Conservation (phyloP, 2,113 vertebrate species). For the Pteronura brasiliensis region DNA sequence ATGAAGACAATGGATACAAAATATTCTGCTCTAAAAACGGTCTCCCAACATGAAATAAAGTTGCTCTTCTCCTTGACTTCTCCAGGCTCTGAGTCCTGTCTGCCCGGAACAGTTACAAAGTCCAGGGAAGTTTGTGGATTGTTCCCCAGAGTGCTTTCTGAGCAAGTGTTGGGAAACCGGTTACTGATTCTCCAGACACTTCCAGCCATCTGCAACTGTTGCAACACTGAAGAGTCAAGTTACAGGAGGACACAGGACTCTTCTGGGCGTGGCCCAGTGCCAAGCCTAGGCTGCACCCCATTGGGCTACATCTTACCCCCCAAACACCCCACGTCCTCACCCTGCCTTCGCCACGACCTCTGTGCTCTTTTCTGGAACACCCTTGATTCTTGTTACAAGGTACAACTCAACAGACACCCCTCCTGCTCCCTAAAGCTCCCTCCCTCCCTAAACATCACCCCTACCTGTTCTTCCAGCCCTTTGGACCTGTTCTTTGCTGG, state of each 20-base stretch:
- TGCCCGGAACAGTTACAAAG: accelerated
- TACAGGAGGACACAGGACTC: not conserved
- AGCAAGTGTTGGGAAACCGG: too few species aligned
- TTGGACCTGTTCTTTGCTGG: not conserved
- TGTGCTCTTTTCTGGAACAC: accelerated
- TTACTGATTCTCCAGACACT: not conserved
- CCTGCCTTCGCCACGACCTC: not conserved
- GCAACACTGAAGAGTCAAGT: not conserved
- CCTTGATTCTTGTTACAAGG: too few species aligned
- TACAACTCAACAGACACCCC: too few species aligned
- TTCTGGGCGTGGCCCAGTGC: accelerated
- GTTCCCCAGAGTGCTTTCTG: not conserved
- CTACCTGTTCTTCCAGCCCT: too few species aligned
- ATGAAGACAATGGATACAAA: not conserved
- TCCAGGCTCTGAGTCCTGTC: too few species aligned
- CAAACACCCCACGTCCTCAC: accelerated
- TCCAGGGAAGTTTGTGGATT: too few species aligned
- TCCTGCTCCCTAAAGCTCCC: not conserved
- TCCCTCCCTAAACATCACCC: accelerated
- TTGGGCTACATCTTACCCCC: not conserved
- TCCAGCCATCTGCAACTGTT: too few species aligned
- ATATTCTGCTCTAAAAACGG: not conserved
- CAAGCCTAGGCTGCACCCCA: not conserved
- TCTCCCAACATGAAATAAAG: not conserved
- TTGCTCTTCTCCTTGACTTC: not conserved